Evolutionary conservation across 2,113 vertebrate genomes (phyloP).

Genomic region (Nyctereutes procyonoides): DNA sequence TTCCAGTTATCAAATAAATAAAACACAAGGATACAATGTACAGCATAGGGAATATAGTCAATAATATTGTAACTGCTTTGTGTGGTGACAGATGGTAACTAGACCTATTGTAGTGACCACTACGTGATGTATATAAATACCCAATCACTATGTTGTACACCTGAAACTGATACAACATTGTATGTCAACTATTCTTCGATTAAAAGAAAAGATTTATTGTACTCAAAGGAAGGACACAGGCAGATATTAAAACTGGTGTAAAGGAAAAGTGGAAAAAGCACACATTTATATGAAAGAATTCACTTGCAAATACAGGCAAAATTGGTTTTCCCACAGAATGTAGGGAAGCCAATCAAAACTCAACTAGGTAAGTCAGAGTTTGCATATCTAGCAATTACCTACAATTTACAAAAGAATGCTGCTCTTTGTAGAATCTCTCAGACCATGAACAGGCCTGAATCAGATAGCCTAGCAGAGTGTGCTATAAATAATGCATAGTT

Average conservation of each 20-base stretch:
- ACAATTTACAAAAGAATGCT: background rate
- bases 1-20: background rate
- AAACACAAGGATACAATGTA: background rate
- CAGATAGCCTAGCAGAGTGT: background rate
- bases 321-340: background rate
- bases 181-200: background rate
- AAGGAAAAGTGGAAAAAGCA: slow-evolving; percentile 1
- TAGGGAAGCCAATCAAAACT: background rate
- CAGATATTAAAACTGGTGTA: background rate
- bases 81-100: background rate
- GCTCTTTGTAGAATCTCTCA: slow-evolving; percentile 1
- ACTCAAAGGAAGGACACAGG: background rate
- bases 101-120: background rate
- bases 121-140: background rate
- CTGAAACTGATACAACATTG: background rate
- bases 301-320: slow-evolving; percentile 29
- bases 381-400: background rate
- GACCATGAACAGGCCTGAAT: background rate
- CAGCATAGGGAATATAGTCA: background rate
- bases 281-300: background rate
- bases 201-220: slow-evolving; percentile 2
- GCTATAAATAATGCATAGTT: background rate
- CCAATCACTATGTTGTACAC: background rate
- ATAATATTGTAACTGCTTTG: background rate
- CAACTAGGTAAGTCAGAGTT: background rate